Base-by-base conservation (phyloP, 1,140 invertebrate genomes). In the Protaetia brevitarsis region DNA sequence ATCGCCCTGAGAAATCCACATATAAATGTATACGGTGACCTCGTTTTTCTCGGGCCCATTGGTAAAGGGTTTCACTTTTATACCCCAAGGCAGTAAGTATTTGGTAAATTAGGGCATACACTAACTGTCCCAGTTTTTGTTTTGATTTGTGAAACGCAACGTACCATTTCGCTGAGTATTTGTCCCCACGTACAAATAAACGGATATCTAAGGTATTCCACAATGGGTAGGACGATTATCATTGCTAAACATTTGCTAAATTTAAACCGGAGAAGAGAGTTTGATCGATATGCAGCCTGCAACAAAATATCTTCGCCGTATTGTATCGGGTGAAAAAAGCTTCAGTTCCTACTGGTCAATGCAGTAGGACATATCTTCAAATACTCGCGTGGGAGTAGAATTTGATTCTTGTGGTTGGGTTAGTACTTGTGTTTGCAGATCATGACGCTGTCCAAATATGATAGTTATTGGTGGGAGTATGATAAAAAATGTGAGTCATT, bases 221-320 rank as follows among this genome's bases (percentile, higher is more conserved):
- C 41, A 51, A 51, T 51, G 41, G 26, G 19, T 51, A 7, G 41
- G 26, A 51, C 41, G 41, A 51, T 51, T 51, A 51, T 51, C 41
- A 51, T 51, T 51, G 26, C 41, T 51, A 10, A 51, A 51, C 13
- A 23, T 51, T 51, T 51, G 41, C 41, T 51, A 51, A 51, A 51
- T 51, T 26, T 51, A 51, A 51, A 51, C 41, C 11, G 41, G 19
- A 51, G 41, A 23, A 51, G 41, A 51, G 41, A 51, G 41, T 51
- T 51, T 51, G 41, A 51, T 51, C 41, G 41, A 51, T 51, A 51
- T 51, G 41, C 41, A 51, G 41, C 8, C 41, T 51, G 41, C 41
- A 51, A 51, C 41, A 51, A 23, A 51, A 51, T 23, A 51, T 51
- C 41, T 51, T 23, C 16, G 41, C 26, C 41, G 19, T 51, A 51